Base-by-base conservation (phyloP, 2,888 invertebrate genomes). In the Arctia plantaginis region DNA sequence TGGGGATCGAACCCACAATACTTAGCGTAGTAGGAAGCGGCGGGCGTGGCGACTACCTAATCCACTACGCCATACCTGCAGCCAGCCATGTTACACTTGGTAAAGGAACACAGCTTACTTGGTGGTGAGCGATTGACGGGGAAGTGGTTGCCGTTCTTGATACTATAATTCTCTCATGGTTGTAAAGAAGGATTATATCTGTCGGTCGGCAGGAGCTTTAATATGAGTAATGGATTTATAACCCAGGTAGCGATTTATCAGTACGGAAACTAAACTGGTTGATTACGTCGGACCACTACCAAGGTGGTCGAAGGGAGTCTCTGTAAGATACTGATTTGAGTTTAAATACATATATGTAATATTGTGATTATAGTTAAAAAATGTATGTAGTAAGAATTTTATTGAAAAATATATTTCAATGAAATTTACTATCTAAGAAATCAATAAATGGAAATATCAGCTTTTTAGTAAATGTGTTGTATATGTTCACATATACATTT, bases 161-260 rank as follows among this genome's bases (percentile, higher is more conserved):
- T 66, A 66, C 8, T 27, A 18, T 44, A 44, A 30, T 44, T 66
- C 10, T 66, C 44, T 66, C 44, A 18, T 44, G 44, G 41, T 27
- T 44, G 20, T 67, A 44, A 41, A 67, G 44, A 62, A 62, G 44
- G 68, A 51, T 23, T 69, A 51, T 35, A 69, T 69, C 69, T 69
- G 51, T 39, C 55, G 39, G 39, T n/a, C n/a, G 39, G 35, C 12
- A 66, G 66, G 66, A 66, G 62, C 15, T 30, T 69, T n/a, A 33
- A 55, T 33, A 47, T 55, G 23, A 73, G 73, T 68, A 68, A 72
- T 67, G 41, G 72, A 72, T 71, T 71, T 71, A 44, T 44, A 71
- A 71, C 64, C 35, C 55, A 69, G 55, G 35, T 55, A 33, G 69
- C 51, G 23, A 64, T 71, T 64, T 71, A 71, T 71, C 71, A 64